phyloP scores from a whole-genome alignment of 2,888 invertebrate species.

The Branchellion lobata region DNA sequence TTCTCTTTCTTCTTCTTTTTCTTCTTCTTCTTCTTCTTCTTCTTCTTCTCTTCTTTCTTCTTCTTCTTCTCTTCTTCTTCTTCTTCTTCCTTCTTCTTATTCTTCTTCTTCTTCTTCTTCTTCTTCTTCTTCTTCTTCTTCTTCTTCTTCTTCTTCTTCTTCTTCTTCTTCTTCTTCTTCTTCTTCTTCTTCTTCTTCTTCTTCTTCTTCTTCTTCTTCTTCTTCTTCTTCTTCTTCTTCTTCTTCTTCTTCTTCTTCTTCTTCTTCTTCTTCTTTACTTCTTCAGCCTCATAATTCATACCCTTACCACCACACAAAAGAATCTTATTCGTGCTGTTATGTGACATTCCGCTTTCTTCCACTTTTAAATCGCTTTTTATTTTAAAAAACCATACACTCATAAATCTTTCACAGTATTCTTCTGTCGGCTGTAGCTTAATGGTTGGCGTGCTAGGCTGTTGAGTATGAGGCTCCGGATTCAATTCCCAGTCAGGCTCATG shows the following conservation, averaged over 20 bases:
- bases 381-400: too few relatives aligned
- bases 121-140: background rate
- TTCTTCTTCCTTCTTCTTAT: conserved; percentile 45
- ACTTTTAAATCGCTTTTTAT: too few relatives aligned
- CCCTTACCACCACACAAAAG: too few relatives aligned
- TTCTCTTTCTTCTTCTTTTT: conserved; percentile 38
- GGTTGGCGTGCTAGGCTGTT: too few relatives aligned
- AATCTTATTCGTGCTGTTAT: too few relatives aligned
- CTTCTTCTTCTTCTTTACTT: background rate
- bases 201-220: background rate
- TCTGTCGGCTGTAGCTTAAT: too few relatives aligned
- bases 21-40: conserved; percentile 26
- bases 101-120: conserved; percentile 2
- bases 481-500: too few relatives aligned
- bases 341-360: too few relatives aligned
- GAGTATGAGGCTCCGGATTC: too few relatives aligned
- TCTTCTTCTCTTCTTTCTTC: conserved; percentile 35
- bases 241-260: background rate
- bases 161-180: background rate
- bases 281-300: too few relatives aligned
- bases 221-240: conserved; percentile 4
- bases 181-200: background rate
- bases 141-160: background rate
- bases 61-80: conserved; percentile 49
- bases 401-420: too few relatives aligned